phyloP scores from a whole-genome alignment of 2,888 invertebrate genomes.

The Lymantria dispar region DNA sequence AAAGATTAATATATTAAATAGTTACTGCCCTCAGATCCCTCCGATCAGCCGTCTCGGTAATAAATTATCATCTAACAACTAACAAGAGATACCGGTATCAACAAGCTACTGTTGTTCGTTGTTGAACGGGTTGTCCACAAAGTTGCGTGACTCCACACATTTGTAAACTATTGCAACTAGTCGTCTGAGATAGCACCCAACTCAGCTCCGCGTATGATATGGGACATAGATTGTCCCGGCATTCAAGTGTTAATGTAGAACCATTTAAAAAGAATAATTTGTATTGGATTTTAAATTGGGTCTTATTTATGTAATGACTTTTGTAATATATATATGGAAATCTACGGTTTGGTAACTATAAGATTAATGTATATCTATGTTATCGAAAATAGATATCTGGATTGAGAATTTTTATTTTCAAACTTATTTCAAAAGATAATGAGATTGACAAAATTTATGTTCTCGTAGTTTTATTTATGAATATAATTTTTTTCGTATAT shows the following conservation, averaged over 20 bases:
- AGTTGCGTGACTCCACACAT: constrained; percentile 74
- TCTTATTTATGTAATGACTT: constrained; percentile 21
- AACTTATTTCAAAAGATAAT: constrained; percentile 4
- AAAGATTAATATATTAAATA: constrained; percentile 13
- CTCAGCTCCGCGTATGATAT: constrained; percentile 10
- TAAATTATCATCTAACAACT: constrained; percentile 14
- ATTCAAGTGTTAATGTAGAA: constrained; percentile 23
- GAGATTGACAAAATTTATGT: constrained; percentile 3
- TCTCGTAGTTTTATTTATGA: neutral
- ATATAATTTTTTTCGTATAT: neutral
- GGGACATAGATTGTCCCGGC: constrained; percentile 14
- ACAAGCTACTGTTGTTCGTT: constrained; percentile 31
- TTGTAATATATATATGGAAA: constrained; percentile 13
- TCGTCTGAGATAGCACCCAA: constrained; percentile 44
- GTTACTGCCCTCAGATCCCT: constrained; percentile 13
- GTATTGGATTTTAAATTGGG: constrained; percentile 19
- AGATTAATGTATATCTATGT: constrained; percentile 9
- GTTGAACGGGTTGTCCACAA: constrained; percentile 28
- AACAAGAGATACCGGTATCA: constrained; percentile 12
- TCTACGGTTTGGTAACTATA: constrained; percentile 2
- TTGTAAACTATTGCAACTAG: constrained; percentile 56
- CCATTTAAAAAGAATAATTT: constrained; percentile 25
- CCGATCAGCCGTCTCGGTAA: constrained; percentile 6
- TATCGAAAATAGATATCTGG: constrained; percentile 16
- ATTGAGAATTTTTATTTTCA: constrained; percentile 11